These are phyloP conservation scores for Synchiropus splendidus DNA, from an alignment of 2,113 vertebrate genomes.

Conservation along the genomic window DNA sequence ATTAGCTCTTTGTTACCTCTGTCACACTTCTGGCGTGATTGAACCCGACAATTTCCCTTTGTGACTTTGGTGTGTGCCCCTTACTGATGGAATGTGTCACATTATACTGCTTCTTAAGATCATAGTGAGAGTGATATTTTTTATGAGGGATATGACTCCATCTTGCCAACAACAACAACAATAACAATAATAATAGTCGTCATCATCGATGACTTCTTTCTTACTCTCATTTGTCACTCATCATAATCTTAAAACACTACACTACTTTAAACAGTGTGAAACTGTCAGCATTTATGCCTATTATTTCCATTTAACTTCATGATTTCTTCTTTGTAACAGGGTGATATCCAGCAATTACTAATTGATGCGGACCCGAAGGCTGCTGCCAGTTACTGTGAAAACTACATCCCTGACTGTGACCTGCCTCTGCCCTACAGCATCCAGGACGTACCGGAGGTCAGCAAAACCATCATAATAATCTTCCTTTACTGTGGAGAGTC, in stretches of 20 bases:
- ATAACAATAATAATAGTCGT: too few relatives aligned
- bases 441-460: constrained; percentile 55
- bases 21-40: constrained; percentile 3
- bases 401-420: constrained; percentile 76
- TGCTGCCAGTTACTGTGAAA: constrained; percentile 72
- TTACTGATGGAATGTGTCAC: too few relatives aligned
- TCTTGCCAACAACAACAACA: too few relatives aligned
- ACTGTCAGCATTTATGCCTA: too few relatives aligned
- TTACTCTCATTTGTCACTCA: too few relatives aligned
- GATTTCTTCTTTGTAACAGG: constrained; percentile 56
- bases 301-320: background rate
- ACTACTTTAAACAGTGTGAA: too few relatives aligned
- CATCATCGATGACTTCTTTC: too few relatives aligned
- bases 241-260: too few relatives aligned
- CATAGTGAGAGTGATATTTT: too few relatives aligned
- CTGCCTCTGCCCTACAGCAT: constrained; percentile 52
- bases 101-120: too few relatives aligned
- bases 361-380: constrained; percentile 68
- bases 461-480: constrained; percentile 22
- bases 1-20: constrained; percentile 32
- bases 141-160: too few relatives aligned
- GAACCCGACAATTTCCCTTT: constrained; percentile 4
- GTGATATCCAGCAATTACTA: constrained; percentile 83
- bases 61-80: background rate
- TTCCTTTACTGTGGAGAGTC: background rate